Evolutionary conservation across 2,113 vertebrate genomes (phyloP).

Genomic region (Rhinolophus ferrumequinum): DNA sequence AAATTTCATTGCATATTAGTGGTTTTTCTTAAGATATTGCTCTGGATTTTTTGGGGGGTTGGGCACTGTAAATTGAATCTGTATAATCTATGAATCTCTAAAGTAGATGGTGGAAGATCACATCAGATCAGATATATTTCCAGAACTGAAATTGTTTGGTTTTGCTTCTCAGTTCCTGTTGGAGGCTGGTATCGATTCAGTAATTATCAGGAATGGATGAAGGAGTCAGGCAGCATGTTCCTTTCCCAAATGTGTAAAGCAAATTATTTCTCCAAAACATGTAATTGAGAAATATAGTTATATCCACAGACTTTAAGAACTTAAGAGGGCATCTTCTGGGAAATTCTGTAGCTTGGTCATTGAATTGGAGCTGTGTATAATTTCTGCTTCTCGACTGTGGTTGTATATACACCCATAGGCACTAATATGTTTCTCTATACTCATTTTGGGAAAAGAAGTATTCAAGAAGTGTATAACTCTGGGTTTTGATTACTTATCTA

Average conservation of each 20-base stretch:
- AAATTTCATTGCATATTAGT: neutral
- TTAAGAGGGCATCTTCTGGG: conserved; percentile 14
- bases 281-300: neutral
- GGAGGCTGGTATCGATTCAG: neutral
- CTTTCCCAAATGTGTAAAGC: conserved; percentile 18
- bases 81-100: neutral
- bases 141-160: neutral
- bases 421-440: conserved; percentile 24
- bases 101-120: neutral
- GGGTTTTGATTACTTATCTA: conserved; percentile 54
- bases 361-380: neutral
- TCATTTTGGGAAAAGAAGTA: conserved; percentile 43
- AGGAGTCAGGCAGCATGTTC: neutral
- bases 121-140: neutral
- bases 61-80: neutral
- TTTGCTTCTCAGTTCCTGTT: neutral
- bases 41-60: neutral
- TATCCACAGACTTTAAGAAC: conserved; percentile 1
- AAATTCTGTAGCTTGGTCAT: conserved; percentile 15
- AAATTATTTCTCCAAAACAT: conserved; percentile 20
- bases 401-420: neutral
- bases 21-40: neutral
- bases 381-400: neutral
- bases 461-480: neutral
- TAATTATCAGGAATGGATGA: neutral